Percentiles rank a stretch among this genome's conserved stretches.
phyloP scores from a whole-genome alignment of 2,797 vertebrate genomes.

The Echiichthys vipera region DNA sequence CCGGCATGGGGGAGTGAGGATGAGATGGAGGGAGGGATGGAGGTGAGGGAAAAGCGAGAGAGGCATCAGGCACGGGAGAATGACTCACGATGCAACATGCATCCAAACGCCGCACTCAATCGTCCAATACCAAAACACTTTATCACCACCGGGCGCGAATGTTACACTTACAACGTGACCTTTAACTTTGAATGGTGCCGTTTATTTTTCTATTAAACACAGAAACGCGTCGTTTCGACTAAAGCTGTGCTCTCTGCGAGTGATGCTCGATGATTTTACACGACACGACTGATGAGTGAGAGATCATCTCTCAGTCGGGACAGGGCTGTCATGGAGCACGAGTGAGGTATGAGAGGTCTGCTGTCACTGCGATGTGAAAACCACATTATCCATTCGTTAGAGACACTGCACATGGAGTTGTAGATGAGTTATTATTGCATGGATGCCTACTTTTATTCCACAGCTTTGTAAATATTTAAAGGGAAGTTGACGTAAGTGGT shows the following conservation, averaged over 20 bases:
- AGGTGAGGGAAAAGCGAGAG: conserved; percentile 42
- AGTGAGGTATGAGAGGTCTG: conserved; percentile 21
- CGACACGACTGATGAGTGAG: conserved; percentile 2
- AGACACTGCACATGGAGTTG: background rate
- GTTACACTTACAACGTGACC: background rate
- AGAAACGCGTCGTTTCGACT: background rate
- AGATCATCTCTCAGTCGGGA: background rate
- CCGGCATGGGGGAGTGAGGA: conserved; percentile 36
- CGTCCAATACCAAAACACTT: background rate
- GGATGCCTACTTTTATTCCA: background rate
- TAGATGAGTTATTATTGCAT: background rate
- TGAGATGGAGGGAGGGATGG: conserved; percentile 18
- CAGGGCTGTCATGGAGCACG: background rate
- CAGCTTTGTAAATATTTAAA: background rate
- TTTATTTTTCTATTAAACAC: background rate
- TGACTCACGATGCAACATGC: conserved; percentile 63
- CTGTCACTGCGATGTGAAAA: conserved; percentile 1
- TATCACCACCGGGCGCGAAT: background rate
- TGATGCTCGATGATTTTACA: background rate
- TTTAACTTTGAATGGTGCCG: background rate
- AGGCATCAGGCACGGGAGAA: conserved; percentile 35
- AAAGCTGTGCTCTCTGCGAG: background rate
- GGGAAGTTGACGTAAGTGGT: background rate
- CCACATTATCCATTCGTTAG: conserved; percentile 17
- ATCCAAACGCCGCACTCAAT: conserved; percentile 4